Base-by-base conservation (phyloP, 2,888 invertebrate species). In the Gortyna flavago region DNA sequence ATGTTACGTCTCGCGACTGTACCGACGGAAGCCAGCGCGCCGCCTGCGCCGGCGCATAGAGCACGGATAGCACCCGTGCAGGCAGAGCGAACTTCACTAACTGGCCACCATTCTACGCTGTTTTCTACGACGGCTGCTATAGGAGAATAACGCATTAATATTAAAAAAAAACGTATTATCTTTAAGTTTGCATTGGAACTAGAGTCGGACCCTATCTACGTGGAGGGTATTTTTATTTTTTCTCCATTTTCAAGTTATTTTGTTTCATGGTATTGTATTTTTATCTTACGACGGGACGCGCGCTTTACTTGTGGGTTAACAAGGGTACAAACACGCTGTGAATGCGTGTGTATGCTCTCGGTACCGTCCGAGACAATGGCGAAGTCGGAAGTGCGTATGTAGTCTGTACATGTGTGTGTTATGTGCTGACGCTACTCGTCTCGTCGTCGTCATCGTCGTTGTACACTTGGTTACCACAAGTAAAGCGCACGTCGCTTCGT, bases 71-170 rank as follows among this genome's bases (percentile, higher is more conserved):
- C 93, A 75, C 91, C 89, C 76, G 94, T 94, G 77, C 95, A 95
- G 21, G 95, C 93, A 0, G 93, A 91, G 0, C 96, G 94, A 0
- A 96, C 96, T 72, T 96, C 96, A 80, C 92, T 94, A 44, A 96
- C 96, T 21, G 96, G 96, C 96, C 95, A 95, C 93, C 94, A 95
- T 83, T 95, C 95, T 38, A 94, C 89, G 75, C 87, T 93, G 77
- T 86, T 92, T 62, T 95, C 95, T 44, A 90, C 91, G 75, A 88
- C 67, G 11, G 79, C 83, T 62, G 70, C 59, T 66, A 4, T 11
- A 9, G 5, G 0, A 54, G n/a, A 11, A 61, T 35, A 32, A 25
- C 68, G 21, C 21, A 32, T 44, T 44, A 29, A 21, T 67, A 67
- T 44, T 4, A 64, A 0, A 38, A 64, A 38, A 35, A 38, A 65